Base-by-base conservation (phyloP, 2,888 invertebrate genomes). In the Epistrophe eligans region DNA sequence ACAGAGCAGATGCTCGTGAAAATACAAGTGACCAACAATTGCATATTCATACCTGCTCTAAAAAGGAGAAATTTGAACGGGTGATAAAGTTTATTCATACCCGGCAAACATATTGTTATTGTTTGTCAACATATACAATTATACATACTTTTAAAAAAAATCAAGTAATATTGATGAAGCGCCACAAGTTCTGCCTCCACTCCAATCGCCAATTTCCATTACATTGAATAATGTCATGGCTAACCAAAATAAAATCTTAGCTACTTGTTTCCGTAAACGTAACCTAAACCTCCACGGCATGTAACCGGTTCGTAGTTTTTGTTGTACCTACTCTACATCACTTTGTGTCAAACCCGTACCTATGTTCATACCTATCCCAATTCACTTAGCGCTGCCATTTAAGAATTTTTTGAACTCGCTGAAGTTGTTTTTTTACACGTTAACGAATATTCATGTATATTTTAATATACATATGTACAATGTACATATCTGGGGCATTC, bases 181-280 rank as follows among this genome's bases (percentile, higher is more conserved):
- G 24, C 52, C 52, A 52, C 6, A 52, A 24, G 0, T 52, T 52
- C 11, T 24, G 24, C 52, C 11, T 13, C 24, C 6, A 24, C 11
- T 13, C 24, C 6, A 24, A 52, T 52, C 13, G 13, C 2, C 11
- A 52, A 28, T 28, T 52, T 28, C 3, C 4, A 1, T 5, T 15
- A 3, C 52, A 52, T 7, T 13, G 7, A 24, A 52, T 4, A 28
- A 52, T 24, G 2, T 52, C 28, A 15, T 55, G 55, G 55, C 28
- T 7, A 55, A 8, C 28, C 7, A 28, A 55, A 55, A 55, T 28
- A 55, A 55, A 55, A 52, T 28, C 8, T 28, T 28, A 55, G 28
- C 55, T 55, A n/a, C 28, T 55, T 28, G 55, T 55, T 28, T 55
- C 55, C 28, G 55, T 55, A 55, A 28, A 55, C 55, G 55, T 55